phyloP scores from a whole-genome alignment of 2,888 invertebrate genomes.

The Drosophila limbata region DNA sequence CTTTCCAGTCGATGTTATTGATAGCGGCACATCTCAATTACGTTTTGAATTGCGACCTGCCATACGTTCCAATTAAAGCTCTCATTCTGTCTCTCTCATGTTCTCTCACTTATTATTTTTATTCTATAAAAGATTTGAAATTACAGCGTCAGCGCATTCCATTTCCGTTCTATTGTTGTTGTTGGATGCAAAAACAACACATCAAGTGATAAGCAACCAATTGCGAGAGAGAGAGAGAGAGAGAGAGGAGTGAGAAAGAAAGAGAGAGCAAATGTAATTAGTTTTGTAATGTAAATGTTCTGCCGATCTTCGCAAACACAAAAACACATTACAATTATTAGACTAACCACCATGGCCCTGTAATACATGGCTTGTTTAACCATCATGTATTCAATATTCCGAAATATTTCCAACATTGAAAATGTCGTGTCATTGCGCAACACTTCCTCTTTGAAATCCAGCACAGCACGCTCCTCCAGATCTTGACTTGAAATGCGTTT shows the following conservation, averaged over 20 bases:
- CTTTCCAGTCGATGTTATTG: slow-evolving; percentile 6
- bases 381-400: slow-evolving; percentile 88
- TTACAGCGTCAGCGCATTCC: slow-evolving; percentile 8
- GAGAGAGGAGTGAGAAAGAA: not conserved
- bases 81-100: not conserved
- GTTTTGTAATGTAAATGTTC: not conserved
- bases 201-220: slow-evolving; percentile 10
- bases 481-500: slow-evolving; percentile 80
- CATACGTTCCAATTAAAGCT: slow-evolving; percentile 29
- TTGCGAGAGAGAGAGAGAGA: not conserved
- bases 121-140: not conserved
- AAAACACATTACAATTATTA: not conserved
- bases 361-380: slow-evolving; percentile 89
- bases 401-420: slow-evolving; percentile 87
- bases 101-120: not conserved
- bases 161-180: slow-evolving; percentile 8
- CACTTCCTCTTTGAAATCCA: slow-evolving; percentile 89
- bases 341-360: slow-evolving; percentile 88
- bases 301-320: not conserved
- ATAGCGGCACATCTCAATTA: slow-evolving; percentile 11
- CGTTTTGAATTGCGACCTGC: slow-evolving; percentile 2
- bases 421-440: slow-evolving; percentile 87
- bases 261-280: not conserved
- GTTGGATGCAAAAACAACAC: slow-evolving; percentile 4
- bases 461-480: slow-evolving; percentile 87